phyloP scores from a whole-genome alignment of 1,140 invertebrate genomes.

The Sipha flava region DNA sequence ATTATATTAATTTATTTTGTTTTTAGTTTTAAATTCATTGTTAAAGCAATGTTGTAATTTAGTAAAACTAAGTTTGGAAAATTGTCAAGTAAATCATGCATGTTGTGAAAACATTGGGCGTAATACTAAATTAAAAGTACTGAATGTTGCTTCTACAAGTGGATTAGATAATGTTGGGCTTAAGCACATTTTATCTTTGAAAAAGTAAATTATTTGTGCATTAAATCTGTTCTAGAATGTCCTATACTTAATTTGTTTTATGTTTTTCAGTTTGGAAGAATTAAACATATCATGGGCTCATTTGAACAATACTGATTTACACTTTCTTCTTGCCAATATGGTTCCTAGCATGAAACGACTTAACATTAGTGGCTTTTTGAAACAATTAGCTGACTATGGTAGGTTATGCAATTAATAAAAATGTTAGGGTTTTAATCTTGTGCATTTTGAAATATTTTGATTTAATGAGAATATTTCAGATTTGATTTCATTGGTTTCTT shows the following conservation, averaged over 20 bases:
- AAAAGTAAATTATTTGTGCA: slow-evolving; percentile 47
- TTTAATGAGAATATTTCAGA: slow-evolving; percentile 50
- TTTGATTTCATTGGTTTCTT: slow-evolving; percentile 53
- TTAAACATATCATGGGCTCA: slow-evolving; percentile 77
- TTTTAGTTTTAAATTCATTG: slow-evolving; percentile 50
- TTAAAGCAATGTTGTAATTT: slow-evolving; percentile 59
- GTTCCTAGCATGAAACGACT: slow-evolving; percentile 58
- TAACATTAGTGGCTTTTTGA: slow-evolving; percentile 71
- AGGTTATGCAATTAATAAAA: slow-evolving; percentile 40
- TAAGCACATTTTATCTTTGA: slow-evolving; percentile 52
- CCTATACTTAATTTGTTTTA: too few species aligned
- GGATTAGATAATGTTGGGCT: slow-evolving; percentile 56
- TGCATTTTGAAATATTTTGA: not conserved
- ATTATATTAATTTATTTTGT: not conserved
- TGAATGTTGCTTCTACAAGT: slow-evolving; percentile 66
- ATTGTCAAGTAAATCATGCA: slow-evolving; percentile 53
- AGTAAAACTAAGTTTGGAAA: slow-evolving; percentile 75
- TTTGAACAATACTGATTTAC: slow-evolving; percentile 52
- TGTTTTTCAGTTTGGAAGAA: slow-evolving; percentile 54
- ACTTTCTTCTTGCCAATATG: slow-evolving; percentile 53
- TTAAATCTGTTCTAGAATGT: not conserved
- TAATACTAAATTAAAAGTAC: slow-evolving; percentile 57
- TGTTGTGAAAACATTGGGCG: slow-evolving; percentile 57
- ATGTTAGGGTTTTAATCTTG: not conserved
- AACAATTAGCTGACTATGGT: slow-evolving; percentile 66